Evolutionary conservation across 2,888 invertebrate genomes (phyloP).

Genomic region (Drosophila fulvimacula): DNA sequence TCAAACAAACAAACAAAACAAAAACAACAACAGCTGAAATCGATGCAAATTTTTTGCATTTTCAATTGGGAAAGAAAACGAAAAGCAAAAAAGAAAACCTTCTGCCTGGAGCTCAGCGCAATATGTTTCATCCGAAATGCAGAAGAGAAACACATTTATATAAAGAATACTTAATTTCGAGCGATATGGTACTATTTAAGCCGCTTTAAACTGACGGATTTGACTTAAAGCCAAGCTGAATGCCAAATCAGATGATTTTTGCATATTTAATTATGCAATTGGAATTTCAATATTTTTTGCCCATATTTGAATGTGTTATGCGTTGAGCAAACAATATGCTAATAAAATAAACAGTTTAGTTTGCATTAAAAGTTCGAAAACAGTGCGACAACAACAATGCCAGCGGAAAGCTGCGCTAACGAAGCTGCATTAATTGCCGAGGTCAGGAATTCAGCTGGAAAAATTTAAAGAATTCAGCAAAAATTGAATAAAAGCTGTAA

Average conservation of each 20-base stretch:
- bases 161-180: slow-evolving; percentile 3
- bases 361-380: not conserved
- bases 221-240: not conserved
- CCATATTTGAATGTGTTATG: not conserved
- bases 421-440: not conserved
- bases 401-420: not conserved
- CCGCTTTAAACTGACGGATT: not conserved
- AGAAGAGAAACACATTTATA: not conserved
- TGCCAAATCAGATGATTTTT: not conserved
- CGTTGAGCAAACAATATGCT: not conserved
- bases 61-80: slow-evolving; percentile 7
- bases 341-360: not conserved
- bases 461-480: not conserved
- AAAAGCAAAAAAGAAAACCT: not conserved
- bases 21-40: not conserved
- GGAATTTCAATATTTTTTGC: not conserved
- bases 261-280: not conserved
- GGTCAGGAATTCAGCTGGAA: not conserved
- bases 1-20: slow-evolving; percentile 5
- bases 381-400: not conserved
- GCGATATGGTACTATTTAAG: not conserved
- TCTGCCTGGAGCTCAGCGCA: not conserved
- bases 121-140: slow-evolving; percentile 9
- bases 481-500: not conserved
- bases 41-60: slow-evolving; percentile 17